Evolutionary conservation across 1,140 invertebrate species (phyloP).

Genomic region (Sinella curviseta): DNA sequence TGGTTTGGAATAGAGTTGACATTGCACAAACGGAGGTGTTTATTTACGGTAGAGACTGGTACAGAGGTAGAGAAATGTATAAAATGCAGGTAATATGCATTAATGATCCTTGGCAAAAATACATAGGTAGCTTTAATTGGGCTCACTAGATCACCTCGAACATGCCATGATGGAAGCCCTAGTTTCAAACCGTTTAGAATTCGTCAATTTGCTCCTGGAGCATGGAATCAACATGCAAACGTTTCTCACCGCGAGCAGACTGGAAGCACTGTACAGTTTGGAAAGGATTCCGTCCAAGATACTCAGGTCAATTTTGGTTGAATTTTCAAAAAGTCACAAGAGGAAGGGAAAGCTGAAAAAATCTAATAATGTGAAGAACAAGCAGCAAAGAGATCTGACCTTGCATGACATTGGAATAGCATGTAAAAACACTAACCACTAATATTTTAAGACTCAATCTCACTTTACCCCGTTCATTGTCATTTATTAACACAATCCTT

Average conservation of each 20-base stretch:
- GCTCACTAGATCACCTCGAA: conserved; percentile 82
- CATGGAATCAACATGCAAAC: conserved; percentile 98
- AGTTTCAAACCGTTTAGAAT: conserved; percentile 93
- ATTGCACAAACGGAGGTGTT: conserved; percentile 95
- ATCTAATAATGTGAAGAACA: not conserved
- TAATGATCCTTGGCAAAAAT: too few species aligned
- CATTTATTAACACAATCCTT: not conserved
- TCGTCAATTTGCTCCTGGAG: conserved; percentile 92
- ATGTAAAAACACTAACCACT: not conserved
- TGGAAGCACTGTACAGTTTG: conserved; percentile 91
- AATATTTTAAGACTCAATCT: too few species aligned
- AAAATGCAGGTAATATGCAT: conserved; percentile 27
- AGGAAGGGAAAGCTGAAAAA: not conserved
- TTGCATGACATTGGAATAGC: conserved; percentile 1
- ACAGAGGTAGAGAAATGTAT: conserved; percentile 61
- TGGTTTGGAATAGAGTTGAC: conserved; percentile 97
- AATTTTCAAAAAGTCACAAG: not conserved
- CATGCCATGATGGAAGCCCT: conserved; percentile 98
- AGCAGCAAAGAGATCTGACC: not conserved
- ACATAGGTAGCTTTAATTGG: too few species aligned
- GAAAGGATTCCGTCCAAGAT: not conserved
- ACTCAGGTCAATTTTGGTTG: not conserved
- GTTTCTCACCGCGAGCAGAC: conserved; percentile 88
- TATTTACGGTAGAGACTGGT: conserved; percentile 94
- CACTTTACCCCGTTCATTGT: too few species aligned